phyloP scores from a whole-genome alignment of 2,888 invertebrate genomes.

The Nasonovia ribisnigri region DNA sequence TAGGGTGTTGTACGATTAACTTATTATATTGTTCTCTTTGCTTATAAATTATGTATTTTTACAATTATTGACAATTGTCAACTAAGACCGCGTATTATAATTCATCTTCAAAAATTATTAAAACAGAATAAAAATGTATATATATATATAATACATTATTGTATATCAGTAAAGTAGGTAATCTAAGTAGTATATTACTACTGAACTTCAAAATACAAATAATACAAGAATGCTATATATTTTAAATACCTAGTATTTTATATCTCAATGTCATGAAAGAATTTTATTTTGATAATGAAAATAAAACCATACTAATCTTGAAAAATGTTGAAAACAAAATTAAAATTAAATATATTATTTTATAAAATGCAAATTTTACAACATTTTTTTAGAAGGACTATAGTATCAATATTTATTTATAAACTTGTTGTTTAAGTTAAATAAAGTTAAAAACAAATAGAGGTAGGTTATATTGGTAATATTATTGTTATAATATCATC shows the following conservation, averaged over 20 bases:
- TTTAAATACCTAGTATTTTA: not conserved
- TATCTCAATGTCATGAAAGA: not conserved
- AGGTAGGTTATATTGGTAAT: not conserved
- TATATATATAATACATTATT: not conserved
- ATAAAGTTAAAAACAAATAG: not conserved
- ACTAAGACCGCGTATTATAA: not conserved
- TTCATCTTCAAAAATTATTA: not conserved
- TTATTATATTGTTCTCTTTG: not conserved
- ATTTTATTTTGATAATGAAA: not conserved
- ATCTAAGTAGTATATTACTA: not conserved
- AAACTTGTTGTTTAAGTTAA: not conserved
- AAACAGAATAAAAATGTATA: not conserved
- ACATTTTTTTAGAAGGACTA: not conserved
- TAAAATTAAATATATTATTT: not conserved
- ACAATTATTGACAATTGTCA: not conserved
- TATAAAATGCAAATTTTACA: not conserved
- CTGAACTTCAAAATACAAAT: not conserved
- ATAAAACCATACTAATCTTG: not conserved
- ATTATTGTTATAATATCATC: not conserved
- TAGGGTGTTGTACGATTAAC: not conserved
- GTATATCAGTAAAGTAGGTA: not conserved
- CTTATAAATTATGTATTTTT: not conserved
- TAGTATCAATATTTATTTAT: not conserved
- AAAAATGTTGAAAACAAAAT: not conserved
- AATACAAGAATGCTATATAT: not conserved